Percentiles rank a stretch among this genome's conserved stretches.
Evolutionary conservation across 2,797 vertebrate genomes (phyloP).

Genomic region (Sebastes variabilis): DNA sequence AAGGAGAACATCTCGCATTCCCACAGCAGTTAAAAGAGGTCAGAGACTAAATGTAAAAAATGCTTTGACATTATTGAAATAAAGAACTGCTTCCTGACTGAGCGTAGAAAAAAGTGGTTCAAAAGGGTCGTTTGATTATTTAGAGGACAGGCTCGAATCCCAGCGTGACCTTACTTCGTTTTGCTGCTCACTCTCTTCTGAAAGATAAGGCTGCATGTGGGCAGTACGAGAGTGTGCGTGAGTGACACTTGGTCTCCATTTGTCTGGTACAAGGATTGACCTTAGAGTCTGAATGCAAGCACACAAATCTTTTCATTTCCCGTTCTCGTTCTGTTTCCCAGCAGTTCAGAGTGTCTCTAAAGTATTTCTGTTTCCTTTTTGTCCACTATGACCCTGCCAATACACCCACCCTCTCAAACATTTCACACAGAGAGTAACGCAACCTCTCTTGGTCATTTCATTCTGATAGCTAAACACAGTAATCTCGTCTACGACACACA

Average conservation of each 20-base stretch:
- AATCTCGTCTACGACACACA: conserved; percentile 53
- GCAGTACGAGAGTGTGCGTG: conserved; percentile 32
- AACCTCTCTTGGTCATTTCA: conserved; percentile 69
- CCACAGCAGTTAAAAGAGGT: conserved; percentile 50
- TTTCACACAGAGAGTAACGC: conserved; percentile 48
- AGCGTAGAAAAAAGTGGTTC: conserved; percentile 57
- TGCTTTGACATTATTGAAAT: conserved; percentile 39
- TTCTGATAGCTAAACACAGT: conserved; percentile 62
- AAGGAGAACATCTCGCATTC: conserved; percentile 35
- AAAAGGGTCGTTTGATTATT: conserved; percentile 61
- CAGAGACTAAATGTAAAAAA: conserved; percentile 28
- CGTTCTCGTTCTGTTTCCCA: conserved; percentile 36
- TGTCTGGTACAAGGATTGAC: conserved; percentile 43
- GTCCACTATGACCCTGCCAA: conserved; percentile 58
- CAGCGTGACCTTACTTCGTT: conserved; percentile 51
- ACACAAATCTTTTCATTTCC: conserved; percentile 57
- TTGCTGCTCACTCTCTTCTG: conserved; percentile 22
- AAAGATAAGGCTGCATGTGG: conserved; percentile 58
- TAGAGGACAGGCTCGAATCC: conserved; percentile 53
- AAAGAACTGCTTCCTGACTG: conserved; percentile 52
- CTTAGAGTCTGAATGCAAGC: conserved; percentile 43
- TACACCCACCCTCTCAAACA: conserved; percentile 64
- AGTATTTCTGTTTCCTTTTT: conserved; percentile 59
- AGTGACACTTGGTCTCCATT: conserved; percentile 54
- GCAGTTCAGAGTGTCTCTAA: conserved; percentile 48